Conservation (phyloP, 2,888 invertebrate genomes). For the Stenodema calcarata region DNA sequence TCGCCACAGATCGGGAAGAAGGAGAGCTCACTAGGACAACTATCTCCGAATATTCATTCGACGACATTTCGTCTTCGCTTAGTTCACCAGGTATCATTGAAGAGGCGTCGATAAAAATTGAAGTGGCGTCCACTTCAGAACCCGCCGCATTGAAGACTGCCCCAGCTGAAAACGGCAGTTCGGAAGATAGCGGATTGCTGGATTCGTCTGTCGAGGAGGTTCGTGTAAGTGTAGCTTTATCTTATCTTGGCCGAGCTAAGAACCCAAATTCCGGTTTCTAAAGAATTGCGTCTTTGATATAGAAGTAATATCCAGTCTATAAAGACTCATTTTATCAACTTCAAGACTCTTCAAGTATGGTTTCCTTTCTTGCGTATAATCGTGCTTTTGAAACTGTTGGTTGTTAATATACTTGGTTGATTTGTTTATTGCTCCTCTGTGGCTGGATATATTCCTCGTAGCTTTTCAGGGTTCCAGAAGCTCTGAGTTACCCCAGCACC, state of each 20-base stretch:
- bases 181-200: constrained; percentile 39
- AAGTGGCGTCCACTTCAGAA: neutral
- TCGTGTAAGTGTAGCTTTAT: neutral
- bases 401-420: no score
- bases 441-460: no score
- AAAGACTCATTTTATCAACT: no score
- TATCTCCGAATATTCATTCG: neutral
- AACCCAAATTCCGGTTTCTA: neutral
- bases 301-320: no score
- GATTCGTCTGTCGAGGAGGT: constrained; percentile 25
- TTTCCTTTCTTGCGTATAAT: no score
- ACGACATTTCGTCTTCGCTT: neutral
- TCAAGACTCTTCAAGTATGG: no score
- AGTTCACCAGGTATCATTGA: neutral
- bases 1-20: constrained; percentile 16
- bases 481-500: no score
- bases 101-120: neutral
- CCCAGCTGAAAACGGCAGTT: neutral
- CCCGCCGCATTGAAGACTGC: neutral
- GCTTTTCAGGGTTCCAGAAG: no score
- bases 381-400: no score
- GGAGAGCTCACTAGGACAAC: constrained; percentile 23
- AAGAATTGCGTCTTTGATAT: no score
- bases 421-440: no score
- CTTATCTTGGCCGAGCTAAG: neutral